A percentile compares a stretch with the other conserved stretches of the same genome.
Evolutionary conservation across 1,140 invertebrate species (phyloP).

Genomic region (Trichonephila inaurata): DNA sequence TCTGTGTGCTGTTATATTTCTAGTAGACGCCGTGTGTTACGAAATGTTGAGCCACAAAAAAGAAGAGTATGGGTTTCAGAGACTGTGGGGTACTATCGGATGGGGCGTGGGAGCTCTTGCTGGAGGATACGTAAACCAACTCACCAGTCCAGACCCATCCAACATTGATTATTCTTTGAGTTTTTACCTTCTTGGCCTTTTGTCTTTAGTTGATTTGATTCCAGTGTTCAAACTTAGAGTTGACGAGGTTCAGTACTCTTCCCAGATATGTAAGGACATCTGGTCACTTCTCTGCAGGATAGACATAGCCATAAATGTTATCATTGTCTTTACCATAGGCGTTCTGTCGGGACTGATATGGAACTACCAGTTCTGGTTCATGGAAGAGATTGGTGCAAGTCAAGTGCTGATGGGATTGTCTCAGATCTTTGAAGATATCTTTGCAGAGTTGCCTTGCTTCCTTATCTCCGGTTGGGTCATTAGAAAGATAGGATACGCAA

Average conservation of each 20-base stretch:
- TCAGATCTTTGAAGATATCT: conserved; percentile 83
- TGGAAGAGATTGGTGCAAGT: conserved; percentile 77
- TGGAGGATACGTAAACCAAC: conserved; percentile 64
- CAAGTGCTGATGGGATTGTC: conserved; percentile 90
- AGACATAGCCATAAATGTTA: background rate
- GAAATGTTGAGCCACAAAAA: conserved; percentile 20
- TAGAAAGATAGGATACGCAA: conserved; percentile 89
- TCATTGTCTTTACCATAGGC: conserved; percentile 90
- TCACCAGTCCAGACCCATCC: background rate
- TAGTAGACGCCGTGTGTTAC: conserved; percentile 63
- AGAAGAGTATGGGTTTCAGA: conserved; percentile 39
- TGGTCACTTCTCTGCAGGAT: background rate
- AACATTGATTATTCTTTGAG: conserved; percentile 78
- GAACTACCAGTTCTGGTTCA: conserved; percentile 86
- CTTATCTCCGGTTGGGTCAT: conserved; percentile 83
- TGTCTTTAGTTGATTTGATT: conserved; percentile 37
- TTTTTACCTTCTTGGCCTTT: conserved; percentile 30
- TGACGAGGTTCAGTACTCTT: conserved; percentile 10
- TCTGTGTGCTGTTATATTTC: conserved; percentile 46
- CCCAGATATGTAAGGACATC: conserved; percentile 63
- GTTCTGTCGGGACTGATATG: conserved; percentile 91
- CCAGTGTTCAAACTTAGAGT: conserved; percentile 46
- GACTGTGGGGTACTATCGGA: conserved; percentile 69
- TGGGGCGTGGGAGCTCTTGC: conserved; percentile 58
- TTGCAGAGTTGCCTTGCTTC: conserved; percentile 68